Evolutionary conservation across 2,888 invertebrate genomes (phyloP), one percentile per base, ranked within the genome.

Genomic region (Dolichopus griseipennis): DNA sequence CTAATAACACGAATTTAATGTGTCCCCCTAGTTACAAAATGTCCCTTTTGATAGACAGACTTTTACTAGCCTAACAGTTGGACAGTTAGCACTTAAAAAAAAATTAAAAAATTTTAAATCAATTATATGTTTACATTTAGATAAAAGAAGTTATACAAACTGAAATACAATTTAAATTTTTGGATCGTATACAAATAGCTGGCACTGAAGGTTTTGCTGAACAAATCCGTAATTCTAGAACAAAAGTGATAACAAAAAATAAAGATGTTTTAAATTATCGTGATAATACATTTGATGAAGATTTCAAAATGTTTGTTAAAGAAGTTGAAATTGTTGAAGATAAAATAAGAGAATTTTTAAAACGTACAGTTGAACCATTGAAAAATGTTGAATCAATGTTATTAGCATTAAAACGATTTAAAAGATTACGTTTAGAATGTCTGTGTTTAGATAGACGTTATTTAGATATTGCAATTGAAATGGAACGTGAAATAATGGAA

Each of bases 231-330:
- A 84, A 84, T 61, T 84, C 90, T 6, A 88, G 88, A 72, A 84
- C 85, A 69, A 83, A 83, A 27, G 89, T 94, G 66, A 87, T 89
- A 7, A 82, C 85, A 2, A 89, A 91, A 77, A 84, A 86, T 0
- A 93, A 93, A 74, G 91, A 94, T 78, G 88, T 91, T 0, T 79
- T 95, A 62, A 90, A 94, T 78, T 91, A 92, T 77, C 85, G 93
- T 74, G 87, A 87, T 73, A 82, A 84, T 8, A 86, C 87, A 74
- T 94, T 94, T 76, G 90, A 93, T 74, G 83, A 83, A 65, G 93
- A 94, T 77, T 94, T 88, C 77, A 86, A 87, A 68, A 84, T 84
- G 12, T 94, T 91, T 75, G 87, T 88, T 72, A 86, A 86, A 71
- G 84, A 83, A 67, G 85, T 92, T 0, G 85, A 85, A 4, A 87